phyloP scores from a whole-genome alignment of 1,140 invertebrate species.

The Drosophila paulistorum region DNA sequence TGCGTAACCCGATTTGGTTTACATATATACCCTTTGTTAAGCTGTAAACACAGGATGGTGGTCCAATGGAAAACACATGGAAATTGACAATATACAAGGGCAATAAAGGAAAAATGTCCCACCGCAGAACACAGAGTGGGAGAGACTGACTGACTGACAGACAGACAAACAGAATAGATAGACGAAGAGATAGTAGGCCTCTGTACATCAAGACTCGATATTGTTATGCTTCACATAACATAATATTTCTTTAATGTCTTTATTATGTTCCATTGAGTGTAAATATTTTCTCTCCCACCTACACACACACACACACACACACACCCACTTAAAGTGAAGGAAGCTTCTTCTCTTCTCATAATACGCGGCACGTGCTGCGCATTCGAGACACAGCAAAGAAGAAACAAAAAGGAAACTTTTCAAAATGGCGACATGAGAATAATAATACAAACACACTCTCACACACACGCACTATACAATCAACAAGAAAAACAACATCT shows the following conservation, averaged over 20 bases:
- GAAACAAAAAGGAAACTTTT: constrained; percentile 43
- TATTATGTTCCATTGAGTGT: constrained; percentile 81
- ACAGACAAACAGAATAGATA: constrained; percentile 37
- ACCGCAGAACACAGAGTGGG: neutral
- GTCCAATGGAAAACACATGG: constrained; percentile 16
- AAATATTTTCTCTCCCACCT: constrained; percentile 67
- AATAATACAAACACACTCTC: neutral
- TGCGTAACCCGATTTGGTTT: too few species aligned
- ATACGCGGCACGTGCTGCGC: constrained; percentile 70
- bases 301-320: constrained; percentile 20
- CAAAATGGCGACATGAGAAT: constrained; percentile 28
- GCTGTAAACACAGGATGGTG: neutral
- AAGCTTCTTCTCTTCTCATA: constrained; percentile 43
- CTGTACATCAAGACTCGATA: constrained; percentile 16
- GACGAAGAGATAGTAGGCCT: constrained; percentile 56
- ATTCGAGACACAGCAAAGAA: constrained; percentile 28
- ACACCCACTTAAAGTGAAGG: constrained; percentile 22
- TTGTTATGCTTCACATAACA: constrained; percentile 53
- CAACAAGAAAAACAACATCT: neutral
- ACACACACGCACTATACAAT: constrained; percentile 22
- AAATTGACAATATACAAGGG: constrained; percentile 24
- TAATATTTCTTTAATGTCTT: constrained; percentile 81
- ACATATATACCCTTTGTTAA: neutral
- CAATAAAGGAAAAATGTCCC: constrained; percentile 23
- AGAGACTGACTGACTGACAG: constrained; percentile 13